Base-by-base conservation (phyloP, 2,113 vertebrate genomes). In the Psilopsiagon aurifrons region DNA sequence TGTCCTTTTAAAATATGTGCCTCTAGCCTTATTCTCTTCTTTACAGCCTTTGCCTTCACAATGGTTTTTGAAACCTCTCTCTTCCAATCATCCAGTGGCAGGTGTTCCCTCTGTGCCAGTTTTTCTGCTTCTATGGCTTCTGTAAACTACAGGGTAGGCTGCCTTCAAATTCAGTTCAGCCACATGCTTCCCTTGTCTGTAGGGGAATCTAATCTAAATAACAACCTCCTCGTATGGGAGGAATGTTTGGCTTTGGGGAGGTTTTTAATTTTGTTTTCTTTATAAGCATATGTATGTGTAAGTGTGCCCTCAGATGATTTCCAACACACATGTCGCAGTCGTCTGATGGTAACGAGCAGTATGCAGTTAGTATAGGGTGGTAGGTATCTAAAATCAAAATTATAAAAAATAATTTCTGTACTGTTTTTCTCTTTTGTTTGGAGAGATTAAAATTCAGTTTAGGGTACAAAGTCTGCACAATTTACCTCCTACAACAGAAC, bases 1-100 rank as follows among this genome's bases (percentile, higher is more conserved):
- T 86, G n/a, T 16, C 86, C 66, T 94, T 90, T 95, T 84, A 89
- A 90, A 79, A 92, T 92, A 74, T 57, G 60, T 84, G 33, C 33
- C 35, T 43, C 39, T 88, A 11, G 70, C n/a, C 29, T 71, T 49
- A 73, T 31, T 71, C 71, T 90, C 25, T 41, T 82, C 12, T 77
- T 41, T 68, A 52, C 24, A 78, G 64, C 68, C 35, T 94, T 96
- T 90, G 24, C 20, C 35, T 84, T 63, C 41, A 43, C 11, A 60
- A 49, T 9, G 5, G 7, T 62, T 87, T 87, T 55, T 77, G 44
- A 88, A 95, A 77, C 18, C 20, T 57, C 28, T 83, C 22, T 68
- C 44, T 95, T 94, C 44, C 28, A 81, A 83, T 37, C 57, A 27
- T 33, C 66, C 37, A 73, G 41, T 52, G 75, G 16, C 23, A 46